Percentiles rank a stretch among this genome's conserved stretches.
These are phyloP conservation scores for Pagetopsis macropterus DNA, from an alignment of 2,797 vertebrate species.

Conservation along the genomic window DNA sequence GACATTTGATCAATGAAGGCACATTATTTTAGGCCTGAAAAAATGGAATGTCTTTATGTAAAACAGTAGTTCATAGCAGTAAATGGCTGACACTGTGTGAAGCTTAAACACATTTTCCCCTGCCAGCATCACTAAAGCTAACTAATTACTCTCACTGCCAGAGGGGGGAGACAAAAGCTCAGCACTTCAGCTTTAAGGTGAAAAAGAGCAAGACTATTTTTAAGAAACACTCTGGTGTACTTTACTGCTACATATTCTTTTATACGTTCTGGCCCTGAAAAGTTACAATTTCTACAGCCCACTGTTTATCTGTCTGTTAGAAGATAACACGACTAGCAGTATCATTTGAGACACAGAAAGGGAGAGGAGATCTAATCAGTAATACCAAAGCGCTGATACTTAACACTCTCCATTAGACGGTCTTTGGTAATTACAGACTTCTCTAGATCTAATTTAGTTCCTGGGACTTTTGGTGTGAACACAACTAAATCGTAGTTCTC, in stretches of 20 bases:
- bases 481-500: too few species aligned
- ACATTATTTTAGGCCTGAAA: not conserved
- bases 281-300: constrained; percentile 1
- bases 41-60: not conserved
- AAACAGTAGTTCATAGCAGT: not conserved
- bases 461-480: too few species aligned
- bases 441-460: too few species aligned
- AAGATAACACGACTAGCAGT: constrained; percentile 15
- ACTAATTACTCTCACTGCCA: too few species aligned
- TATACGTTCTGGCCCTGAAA: not conserved
- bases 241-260: not conserved
- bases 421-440: constrained; percentile 30
- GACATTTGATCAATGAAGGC: not conserved
- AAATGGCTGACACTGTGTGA: not conserved
- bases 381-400: constrained; percentile 34
- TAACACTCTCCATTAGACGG: constrained; percentile 15
- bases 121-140: too few species aligned
- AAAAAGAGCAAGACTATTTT: not conserved
- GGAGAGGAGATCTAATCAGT: constrained; percentile 28
- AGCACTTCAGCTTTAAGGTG: not conserved
- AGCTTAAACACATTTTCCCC: too few species aligned
- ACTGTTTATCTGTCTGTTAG: constrained; percentile 4
- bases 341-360: constrained; percentile 16
- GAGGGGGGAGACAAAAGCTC: too few species aligned
- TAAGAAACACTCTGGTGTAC: not conserved